A percentile compares a stretch with the other conserved stretches of the same genome.
These are phyloP conservation scores for Stictonetta naevosa DNA, from an alignment of 2,113 vertebrate genomes.

Conservation along the genomic window DNA sequence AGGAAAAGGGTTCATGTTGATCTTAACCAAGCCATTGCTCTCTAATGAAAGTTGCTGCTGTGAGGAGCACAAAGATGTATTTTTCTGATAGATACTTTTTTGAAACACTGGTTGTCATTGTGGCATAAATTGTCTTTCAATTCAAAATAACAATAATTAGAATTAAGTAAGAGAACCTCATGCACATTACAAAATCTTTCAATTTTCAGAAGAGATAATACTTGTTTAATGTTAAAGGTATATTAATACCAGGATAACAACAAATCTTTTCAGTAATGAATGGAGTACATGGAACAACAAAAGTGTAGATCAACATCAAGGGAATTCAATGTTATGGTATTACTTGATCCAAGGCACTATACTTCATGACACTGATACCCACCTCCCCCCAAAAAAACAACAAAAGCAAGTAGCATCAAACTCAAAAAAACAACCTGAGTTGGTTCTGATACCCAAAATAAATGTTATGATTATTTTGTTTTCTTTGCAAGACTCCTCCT, in stretches of 20 bases:
- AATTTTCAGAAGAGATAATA: not conserved
- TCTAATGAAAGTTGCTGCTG: not conserved
- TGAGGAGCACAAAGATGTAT: not conserved
- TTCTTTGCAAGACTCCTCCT: not conserved
- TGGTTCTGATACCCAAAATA: not conserved
- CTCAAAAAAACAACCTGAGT: not conserved
- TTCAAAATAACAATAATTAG: not conserved
- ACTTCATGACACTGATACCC: not conserved
- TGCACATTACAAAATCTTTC: not conserved
- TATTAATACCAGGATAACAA: not conserved
- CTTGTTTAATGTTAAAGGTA: not conserved
- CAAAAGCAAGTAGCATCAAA: not conserved
- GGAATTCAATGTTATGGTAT: not conserved
- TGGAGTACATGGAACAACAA: not conserved
- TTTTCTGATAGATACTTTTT: not conserved
- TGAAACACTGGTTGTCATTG: not conserved
- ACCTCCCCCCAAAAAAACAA: too few relatives aligned
- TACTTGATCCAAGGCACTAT: not conserved
- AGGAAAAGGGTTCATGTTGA: not conserved
- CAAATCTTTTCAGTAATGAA: not conserved
- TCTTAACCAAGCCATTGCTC: not conserved
- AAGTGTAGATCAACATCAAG: not conserved
- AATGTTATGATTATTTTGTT: not conserved
- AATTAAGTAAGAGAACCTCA: not conserved
- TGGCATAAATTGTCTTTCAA: not conserved